These are phyloP conservation scores for Acronicta psi DNA, from an alignment of 2,888 invertebrate species.

Conservation along the genomic window DNA sequence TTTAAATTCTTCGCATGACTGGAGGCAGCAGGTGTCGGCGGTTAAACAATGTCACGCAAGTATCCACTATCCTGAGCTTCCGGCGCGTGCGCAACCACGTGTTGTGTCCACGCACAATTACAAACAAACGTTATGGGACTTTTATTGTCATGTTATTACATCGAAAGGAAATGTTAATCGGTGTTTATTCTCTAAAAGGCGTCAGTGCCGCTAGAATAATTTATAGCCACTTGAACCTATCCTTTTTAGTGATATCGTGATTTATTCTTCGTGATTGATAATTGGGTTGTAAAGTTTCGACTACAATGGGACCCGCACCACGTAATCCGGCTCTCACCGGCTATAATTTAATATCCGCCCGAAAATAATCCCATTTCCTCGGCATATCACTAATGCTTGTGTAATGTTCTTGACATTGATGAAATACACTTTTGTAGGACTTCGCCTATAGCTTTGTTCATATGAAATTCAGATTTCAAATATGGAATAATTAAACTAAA, in stretches of 20 bases:
- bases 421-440: constrained; percentile 50
- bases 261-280: constrained; percentile 57
- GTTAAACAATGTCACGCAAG: constrained; percentile 71
- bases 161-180: constrained; percentile 66
- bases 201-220: constrained; percentile 36
- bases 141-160: constrained; percentile 68
- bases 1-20: constrained; percentile 71
- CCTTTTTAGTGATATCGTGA: constrained; percentile 41
- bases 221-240: constrained; percentile 37
- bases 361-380: constrained; percentile 84
- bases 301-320: constrained; percentile 82
- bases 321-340: constrained; percentile 75
- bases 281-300: constrained; percentile 64
- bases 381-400: constrained; percentile 62
- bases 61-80: constrained; percentile 66
- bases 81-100: constrained; percentile 83
- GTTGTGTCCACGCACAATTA: constrained; percentile 64
- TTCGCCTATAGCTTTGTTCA: constrained; percentile 38
- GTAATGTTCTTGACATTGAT: constrained; percentile 65
- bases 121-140: constrained; percentile 64
- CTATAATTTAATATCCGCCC: constrained; percentile 88
- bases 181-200: constrained; percentile 45
- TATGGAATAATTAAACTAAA: not conserved
- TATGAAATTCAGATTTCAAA: not conserved
- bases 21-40: constrained; percentile 67